Evolutionary conservation across 1,140 invertebrate species (phyloP).

Genomic region (Drosophila orosa): DNA sequence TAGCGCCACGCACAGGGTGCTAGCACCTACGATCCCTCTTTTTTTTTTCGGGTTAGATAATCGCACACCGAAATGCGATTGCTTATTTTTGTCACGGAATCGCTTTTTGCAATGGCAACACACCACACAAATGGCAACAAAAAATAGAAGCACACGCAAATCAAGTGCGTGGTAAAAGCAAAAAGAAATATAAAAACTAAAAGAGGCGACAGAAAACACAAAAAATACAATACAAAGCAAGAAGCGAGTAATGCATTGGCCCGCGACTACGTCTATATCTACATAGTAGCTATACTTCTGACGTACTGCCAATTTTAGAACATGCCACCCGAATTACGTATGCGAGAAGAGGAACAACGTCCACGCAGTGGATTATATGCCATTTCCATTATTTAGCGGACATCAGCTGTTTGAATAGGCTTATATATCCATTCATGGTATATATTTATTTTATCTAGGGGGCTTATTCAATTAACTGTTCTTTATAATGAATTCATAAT

Average conservation of each 20-base stretch:
- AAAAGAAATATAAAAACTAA: neutral
- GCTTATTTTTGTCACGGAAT: conserved; percentile 52
- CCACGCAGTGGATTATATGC: neutral
- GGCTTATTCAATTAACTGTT: neutral
- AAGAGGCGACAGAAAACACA: neutral
- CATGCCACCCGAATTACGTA: conserved; percentile 25
- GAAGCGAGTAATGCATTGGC: conserved; percentile 25
- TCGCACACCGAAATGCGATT: conserved; percentile 20
- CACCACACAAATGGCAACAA: conserved; percentile 16
- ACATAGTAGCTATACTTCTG: conserved; percentile 22
- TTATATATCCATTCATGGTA: conserved; percentile 10
- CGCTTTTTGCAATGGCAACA: conserved; percentile 32
- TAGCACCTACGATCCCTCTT: conserved; percentile 4
- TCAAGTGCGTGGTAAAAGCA: conserved; percentile 39
- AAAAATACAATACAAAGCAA: conserved; percentile 10
- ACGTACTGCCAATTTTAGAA: conserved; percentile 40
- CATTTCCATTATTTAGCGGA: conserved; percentile 21
- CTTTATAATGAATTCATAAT: neutral
- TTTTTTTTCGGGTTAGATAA: conserved; percentile 44
- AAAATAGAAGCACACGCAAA: conserved; percentile 28
- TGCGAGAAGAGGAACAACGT: conserved; percentile 8
- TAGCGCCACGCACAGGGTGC: conserved; percentile 28
- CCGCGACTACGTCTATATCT: neutral
- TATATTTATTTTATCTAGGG: neutral
- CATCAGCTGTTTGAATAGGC: conserved; percentile 11